phyloP scores from a whole-genome alignment of 2,888 invertebrate genomes.

The Cataglyphis cursor region DNA sequence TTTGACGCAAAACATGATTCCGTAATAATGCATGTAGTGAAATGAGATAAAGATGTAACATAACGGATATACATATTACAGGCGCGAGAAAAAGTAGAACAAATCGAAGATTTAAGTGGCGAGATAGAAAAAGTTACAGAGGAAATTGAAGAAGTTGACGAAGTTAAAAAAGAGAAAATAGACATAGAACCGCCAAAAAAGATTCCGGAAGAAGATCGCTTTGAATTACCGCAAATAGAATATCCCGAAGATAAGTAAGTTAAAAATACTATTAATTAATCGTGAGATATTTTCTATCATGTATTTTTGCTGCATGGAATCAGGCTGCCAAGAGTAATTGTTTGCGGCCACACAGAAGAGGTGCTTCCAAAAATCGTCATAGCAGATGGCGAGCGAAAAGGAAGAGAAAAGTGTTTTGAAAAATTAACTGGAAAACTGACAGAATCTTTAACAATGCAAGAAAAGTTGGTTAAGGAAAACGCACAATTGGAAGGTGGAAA shows the following conservation, averaged over 20 bases:
- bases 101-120: not conserved
- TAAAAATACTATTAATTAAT: not conserved
- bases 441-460: conserved; percentile 91
- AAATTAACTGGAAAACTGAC: conserved; percentile 88
- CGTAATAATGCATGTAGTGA: not conserved
- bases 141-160: conserved; percentile 1
- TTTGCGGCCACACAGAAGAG: conserved; percentile 88
- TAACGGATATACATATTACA: conserved; percentile 18
- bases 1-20: not conserved
- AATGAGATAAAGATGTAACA: not conserved
- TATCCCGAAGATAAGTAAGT: conserved; percentile 83
- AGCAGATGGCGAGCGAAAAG: conserved; percentile 86
- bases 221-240: conserved; percentile 79
- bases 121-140: not conserved
- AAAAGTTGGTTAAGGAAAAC: conserved; percentile 90
- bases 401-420: conserved; percentile 77
- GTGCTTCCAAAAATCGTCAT: conserved; percentile 88
- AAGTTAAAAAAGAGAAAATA: not conserved
- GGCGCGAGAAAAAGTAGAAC: conserved; percentile 14
- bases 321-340: conserved; percentile 87
- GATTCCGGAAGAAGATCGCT: conserved; percentile 65
- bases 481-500: conserved; percentile 90
- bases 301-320: conserved; percentile 31
- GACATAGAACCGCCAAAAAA: not conserved
- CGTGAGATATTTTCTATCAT: conserved; percentile 14